phyloP scores from a whole-genome alignment of 2,797 vertebrate species.

The Delichon dasypus region DNA sequence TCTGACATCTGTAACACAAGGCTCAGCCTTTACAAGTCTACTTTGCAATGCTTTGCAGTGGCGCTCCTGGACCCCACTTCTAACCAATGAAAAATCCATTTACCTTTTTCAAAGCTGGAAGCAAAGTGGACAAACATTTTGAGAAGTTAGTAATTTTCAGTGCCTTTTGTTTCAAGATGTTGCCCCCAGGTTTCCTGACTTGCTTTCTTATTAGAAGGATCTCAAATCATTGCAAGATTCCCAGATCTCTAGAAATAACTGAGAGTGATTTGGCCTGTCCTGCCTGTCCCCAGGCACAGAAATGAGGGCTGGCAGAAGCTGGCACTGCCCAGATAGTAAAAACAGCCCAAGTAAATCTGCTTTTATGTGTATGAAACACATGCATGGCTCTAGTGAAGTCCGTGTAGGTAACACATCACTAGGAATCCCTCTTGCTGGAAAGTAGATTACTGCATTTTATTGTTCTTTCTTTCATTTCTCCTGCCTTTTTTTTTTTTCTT shows the following conservation, averaged over 20 bases:
- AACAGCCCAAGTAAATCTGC: not conserved
- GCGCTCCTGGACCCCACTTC: not conserved
- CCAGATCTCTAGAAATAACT: not conserved
- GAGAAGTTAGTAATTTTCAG: not conserved
- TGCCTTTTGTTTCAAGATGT: not conserved
- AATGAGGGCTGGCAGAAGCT: not conserved
- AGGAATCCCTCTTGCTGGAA: not conserved
- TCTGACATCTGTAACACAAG: not conserved
- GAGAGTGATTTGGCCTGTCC: not conserved
- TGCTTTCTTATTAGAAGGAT: not conserved
- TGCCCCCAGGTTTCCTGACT: not conserved
- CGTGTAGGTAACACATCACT: not conserved
- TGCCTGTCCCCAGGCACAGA: not conserved
- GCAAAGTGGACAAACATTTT: not conserved
- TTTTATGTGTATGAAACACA: not conserved
- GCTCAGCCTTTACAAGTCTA: not conserved
- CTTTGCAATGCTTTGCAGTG: not conserved
- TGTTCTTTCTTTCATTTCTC: constrained; percentile 59
- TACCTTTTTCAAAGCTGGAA: not conserved
- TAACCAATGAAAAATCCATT: not conserved
- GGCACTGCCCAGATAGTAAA: not conserved
- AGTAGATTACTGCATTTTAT: constrained; percentile 28
- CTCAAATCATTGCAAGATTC: not conserved
- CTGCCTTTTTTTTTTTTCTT: not conserved
- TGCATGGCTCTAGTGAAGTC: not conserved